Evolutionary conservation across 2,797 vertebrate species (phyloP), one percentile per base, ranked within the genome.

Genomic region (Percopsis omiscomaycus): DNA sequence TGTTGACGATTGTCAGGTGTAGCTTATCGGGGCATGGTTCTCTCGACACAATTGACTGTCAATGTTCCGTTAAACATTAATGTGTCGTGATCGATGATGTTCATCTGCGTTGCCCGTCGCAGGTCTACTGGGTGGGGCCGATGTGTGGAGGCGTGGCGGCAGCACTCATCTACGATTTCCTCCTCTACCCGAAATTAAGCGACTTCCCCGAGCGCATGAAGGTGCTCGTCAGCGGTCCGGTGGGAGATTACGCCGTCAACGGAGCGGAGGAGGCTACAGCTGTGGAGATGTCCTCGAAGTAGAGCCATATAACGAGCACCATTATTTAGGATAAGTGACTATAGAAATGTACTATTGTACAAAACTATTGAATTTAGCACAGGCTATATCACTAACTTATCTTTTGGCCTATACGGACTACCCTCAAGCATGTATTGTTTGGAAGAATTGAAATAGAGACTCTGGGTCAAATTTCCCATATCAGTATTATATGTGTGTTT

Each of bases 71-170:
- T 42, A 42, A 42, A 42, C 8, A 42, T 42, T 42, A 42, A 6
- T 29, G 30, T 12, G 3, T 10, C 44, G 53, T 58, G n/a, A 53
- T 60, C 28, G 49, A 57, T 29, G 37, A 6, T 60, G 14, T 42
- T 81, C 58, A 84, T 70, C 27, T 1, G n/a, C 32, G 1, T 15
- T 65, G 1, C 70, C 48, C 47, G 3, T 75, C 68, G 8, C 85
- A 99, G 97, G 94, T 99, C 56, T 99, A 96, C 89, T 99, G 97
- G 97, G 96, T 98, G 66, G 97, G 97, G 14, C 97, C 97, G 0
- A 94, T 98, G 88, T 94, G 95, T 0, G 97, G 97, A 1, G 95
- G 94, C 0, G 93, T 95, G 2, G 90, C 92, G 0, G 97, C 97
- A 0, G 95, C 96, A 14, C 85, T 99, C 27, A 84, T 96, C 55